These are phyloP conservation scores for Meloidogyne floridensis DNA, from an alignment of 1,140 invertebrate genomes.

Conservation along the genomic window DNA sequence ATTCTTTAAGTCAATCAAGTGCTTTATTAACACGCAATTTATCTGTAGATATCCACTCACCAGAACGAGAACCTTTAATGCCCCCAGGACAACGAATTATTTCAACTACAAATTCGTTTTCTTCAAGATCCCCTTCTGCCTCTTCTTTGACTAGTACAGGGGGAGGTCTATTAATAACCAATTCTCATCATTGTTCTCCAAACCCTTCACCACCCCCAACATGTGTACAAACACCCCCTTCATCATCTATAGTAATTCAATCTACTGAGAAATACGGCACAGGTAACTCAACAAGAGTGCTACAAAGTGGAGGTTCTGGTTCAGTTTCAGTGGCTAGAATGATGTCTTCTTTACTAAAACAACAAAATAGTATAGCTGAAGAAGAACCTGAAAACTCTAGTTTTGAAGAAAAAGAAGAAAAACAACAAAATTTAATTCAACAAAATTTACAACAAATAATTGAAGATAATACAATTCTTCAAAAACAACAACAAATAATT, in stretches of 20 bases:
- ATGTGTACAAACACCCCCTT: not conserved
- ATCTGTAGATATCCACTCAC: conserved; percentile 23
- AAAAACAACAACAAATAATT: not conserved
- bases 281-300: not conserved
- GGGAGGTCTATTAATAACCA: not conserved
- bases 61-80: conserved; percentile 2
- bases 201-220: conserved; percentile 24
- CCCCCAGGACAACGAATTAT: not conserved
- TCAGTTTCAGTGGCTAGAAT: conserved; percentile 22
- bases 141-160: conserved; percentile 14
- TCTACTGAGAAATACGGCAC: not conserved
- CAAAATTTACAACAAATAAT: conserved; percentile 18
- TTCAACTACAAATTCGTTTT: not conserved
- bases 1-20: not conserved
- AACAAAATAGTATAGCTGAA: conserved; percentile 31
- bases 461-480: not conserved
- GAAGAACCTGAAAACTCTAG: conserved; percentile 21
- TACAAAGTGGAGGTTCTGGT: not conserved
- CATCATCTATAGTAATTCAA: not conserved
- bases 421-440: conserved; percentile 11
- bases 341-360: conserved; percentile 26
- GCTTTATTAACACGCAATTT: conserved; percentile 6
- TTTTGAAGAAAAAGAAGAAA: conserved; percentile 17
- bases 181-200: conserved; percentile 23
- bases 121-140: conserved; percentile 24